Conservation (phyloP, 2,797 vertebrate species). For the Capromys pilorides region DNA sequence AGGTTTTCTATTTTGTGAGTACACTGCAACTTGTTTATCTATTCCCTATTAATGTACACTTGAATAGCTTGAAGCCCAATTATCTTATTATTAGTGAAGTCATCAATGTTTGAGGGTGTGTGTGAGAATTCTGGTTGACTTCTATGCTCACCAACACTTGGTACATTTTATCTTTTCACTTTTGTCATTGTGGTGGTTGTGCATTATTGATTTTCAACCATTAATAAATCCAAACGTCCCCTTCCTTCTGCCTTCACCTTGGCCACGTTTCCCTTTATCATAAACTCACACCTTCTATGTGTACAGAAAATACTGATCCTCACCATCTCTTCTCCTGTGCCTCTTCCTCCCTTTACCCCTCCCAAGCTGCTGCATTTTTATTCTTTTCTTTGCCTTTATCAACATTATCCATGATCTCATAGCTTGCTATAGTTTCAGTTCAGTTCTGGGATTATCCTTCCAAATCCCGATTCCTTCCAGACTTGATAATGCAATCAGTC, state of each 20-base stretch:
- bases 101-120: neutral
- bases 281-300: neutral
- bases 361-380: neutral
- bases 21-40: neutral
- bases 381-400: neutral
- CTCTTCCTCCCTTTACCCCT: neutral
- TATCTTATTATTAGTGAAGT: neutral
- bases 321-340: neutral
- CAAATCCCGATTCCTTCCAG: neutral
- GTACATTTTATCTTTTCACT: neutral
- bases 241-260: neutral
- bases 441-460: neutral
- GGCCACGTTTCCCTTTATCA: neutral
- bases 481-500: neutral
- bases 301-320: neutral
- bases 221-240: neutral
- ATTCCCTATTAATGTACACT: neutral
- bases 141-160: neutral
- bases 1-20: neutral
- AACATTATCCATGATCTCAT: neutral
- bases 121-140: neutral
- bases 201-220: conserved; percentile 3
- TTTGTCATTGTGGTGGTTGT: neutral
- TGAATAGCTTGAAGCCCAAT: neutral
- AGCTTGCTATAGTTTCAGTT: neutral